Evolutionary conservation across 2,797 vertebrate species (phyloP).

Genomic region (Kryptolebias ocellatus): DNA sequence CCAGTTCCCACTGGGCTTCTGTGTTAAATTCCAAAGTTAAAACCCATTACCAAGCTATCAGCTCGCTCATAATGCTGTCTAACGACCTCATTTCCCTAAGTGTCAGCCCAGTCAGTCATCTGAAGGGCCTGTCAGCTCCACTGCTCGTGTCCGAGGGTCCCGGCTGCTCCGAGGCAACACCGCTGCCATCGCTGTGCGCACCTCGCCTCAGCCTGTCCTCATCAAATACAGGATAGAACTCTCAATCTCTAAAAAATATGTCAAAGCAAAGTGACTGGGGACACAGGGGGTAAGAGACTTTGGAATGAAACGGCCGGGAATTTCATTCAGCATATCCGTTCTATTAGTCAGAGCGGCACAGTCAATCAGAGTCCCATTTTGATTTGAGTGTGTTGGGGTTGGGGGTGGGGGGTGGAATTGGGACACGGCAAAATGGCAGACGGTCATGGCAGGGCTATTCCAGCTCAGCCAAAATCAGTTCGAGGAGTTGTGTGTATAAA

Average conservation of each 20-base stretch:
- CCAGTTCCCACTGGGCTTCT: constrained; percentile 85
- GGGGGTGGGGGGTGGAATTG: constrained; percentile 82
- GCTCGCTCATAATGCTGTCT: constrained; percentile 89
- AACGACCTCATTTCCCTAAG: constrained; percentile 97
- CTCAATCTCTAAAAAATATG: constrained; percentile 86
- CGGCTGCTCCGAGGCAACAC: constrained; percentile 66
- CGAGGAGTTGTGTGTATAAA: constrained; percentile 74
- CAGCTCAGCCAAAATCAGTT: constrained; percentile 72
- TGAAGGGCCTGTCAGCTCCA: constrained; percentile 64
- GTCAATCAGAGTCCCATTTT: constrained; percentile 82
- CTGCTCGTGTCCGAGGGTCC: constrained; percentile 63
- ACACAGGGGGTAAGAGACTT: constrained; percentile 74
- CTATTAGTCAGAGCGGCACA: constrained; percentile 85
- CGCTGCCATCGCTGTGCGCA: constrained; percentile 10
- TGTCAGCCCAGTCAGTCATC: constrained; percentile 84
- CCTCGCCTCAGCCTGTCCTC: constrained; percentile 58
- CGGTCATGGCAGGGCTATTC: constrained; percentile 72
- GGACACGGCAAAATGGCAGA: constrained; percentile 78
- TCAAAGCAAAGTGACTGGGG: constrained; percentile 83
- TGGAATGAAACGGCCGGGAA: constrained; percentile 82
- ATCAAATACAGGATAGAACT: constrained; percentile 75
- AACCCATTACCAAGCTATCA: constrained; percentile 95
- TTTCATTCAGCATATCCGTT: constrained; percentile 88
- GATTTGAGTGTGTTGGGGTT: constrained; percentile 65
- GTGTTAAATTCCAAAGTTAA: constrained; percentile 93